These are phyloP conservation scores for Microctonus aethiopoides DNA, from an alignment of 2,888 invertebrate genomes.

Conservation along the genomic window DNA sequence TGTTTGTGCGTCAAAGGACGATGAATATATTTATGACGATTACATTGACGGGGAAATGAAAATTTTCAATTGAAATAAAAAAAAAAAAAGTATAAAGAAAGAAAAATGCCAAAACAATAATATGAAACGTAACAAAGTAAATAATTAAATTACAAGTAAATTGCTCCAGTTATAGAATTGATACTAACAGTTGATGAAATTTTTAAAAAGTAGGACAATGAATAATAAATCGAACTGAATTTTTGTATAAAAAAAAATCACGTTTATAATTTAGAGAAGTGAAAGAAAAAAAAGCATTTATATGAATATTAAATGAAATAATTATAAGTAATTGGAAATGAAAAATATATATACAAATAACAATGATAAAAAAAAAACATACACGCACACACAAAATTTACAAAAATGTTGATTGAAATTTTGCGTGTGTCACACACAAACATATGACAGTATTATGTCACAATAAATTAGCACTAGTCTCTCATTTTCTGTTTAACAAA, in stretches of 20 bases:
- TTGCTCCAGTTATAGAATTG: constrained; percentile 40
- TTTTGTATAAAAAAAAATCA: constrained; percentile 36
- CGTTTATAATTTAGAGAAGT: constrained; percentile 13
- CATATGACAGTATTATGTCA: constrained; percentile 12
- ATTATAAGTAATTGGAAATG: neutral
- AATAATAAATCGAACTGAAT: constrained; percentile 48
- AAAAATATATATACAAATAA: neutral
- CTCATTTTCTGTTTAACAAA: neutral
- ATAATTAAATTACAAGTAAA: constrained; percentile 2
- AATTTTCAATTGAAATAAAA: neutral
- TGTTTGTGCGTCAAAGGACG: neutral
- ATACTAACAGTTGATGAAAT: constrained; percentile 26
- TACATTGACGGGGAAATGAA: neutral
- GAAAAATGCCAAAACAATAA: constrained; percentile 40
- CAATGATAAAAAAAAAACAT: too few species aligned
- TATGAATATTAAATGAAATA: constrained; percentile 11
- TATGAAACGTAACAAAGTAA: constrained; percentile 12
- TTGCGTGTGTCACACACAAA: neutral
- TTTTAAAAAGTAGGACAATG: constrained; percentile 31
- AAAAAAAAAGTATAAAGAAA: neutral
- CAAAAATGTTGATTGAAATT: neutral
- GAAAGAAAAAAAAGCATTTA: constrained; percentile 29
- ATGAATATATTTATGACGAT: neutral
- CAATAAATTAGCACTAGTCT: neutral
- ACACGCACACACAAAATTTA: neutral